These are phyloP conservation scores for Arnoldichthys spilopterus DNA, from an alignment of 2,797 vertebrate genomes.

Conservation along the genomic window DNA sequence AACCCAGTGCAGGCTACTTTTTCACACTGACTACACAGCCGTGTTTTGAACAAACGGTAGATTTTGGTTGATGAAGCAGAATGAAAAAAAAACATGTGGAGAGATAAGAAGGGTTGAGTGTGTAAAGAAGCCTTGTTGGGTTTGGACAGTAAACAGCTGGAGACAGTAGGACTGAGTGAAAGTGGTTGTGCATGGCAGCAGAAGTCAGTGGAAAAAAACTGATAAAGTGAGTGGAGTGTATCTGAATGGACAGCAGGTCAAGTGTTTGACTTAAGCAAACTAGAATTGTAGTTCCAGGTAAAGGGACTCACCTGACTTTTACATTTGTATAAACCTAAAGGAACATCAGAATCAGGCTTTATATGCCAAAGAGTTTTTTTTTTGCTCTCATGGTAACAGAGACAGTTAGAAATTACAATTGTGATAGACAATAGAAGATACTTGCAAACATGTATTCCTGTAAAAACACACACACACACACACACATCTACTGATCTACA, in stretches of 20 bases:
- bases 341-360: too few species aligned
- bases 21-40: not conserved
- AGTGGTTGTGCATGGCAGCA: not conserved
- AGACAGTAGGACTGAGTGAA: not conserved
- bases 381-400: too few species aligned
- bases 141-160: constrained; percentile 4
- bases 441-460: too few species aligned
- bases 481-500: too few species aligned
- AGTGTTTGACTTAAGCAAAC: not conserved
- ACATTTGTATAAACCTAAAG: not conserved
- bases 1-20: not conserved
- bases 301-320: not conserved
- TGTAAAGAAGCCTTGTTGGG: not conserved
- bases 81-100: not conserved
- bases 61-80: not conserved
- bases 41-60: not conserved
- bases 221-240: not conserved
- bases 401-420: too few species aligned
- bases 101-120: not conserved
- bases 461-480: too few species aligned
- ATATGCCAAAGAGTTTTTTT: too few species aligned
- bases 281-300: not conserved
- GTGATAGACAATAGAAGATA: too few species aligned
- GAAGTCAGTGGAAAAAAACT: not conserved
- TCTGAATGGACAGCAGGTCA: not conserved